A percentile compares a stretch with the other conserved stretches of the same genome.
These are phyloP conservation scores for Empis livida DNA, from an alignment of 2,888 invertebrate species.

Conservation along the genomic window DNA sequence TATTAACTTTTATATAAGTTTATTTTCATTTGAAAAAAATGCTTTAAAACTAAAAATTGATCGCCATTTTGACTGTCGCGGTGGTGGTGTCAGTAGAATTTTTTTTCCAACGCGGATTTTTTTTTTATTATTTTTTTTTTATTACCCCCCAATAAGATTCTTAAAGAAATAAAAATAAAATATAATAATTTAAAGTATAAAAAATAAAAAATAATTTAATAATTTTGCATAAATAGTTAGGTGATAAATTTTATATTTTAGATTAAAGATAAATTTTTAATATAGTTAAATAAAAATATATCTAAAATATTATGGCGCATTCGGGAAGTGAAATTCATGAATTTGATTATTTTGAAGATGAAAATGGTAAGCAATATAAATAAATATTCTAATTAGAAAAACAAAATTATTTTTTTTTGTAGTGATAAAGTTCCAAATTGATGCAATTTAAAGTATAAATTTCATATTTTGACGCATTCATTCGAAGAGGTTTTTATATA, in stretches of 20 bases:
- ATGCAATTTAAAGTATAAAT: too few relatives aligned
- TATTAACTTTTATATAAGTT: not conserved
- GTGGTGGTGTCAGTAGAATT: too few relatives aligned
- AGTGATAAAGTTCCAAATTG: too few relatives aligned
- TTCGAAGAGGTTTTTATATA: not conserved
- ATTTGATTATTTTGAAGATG: slow-evolving; percentile 32
- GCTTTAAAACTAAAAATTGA: slow-evolving; percentile 4
- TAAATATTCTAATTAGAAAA: slow-evolving; percentile 1
- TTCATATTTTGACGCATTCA: too few relatives aligned
- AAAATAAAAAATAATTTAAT: too few relatives aligned
- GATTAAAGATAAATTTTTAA: not conserved
- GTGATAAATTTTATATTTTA: too few relatives aligned
- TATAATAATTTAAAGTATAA: too few relatives aligned
- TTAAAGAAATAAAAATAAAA: too few relatives aligned
- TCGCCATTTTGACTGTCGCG: slow-evolving; percentile 11
- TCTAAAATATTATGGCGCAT: slow-evolving; percentile 14
- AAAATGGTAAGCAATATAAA: slow-evolving; percentile 26
- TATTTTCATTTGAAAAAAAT: slow-evolving; percentile 10
- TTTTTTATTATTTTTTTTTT: not conserved
- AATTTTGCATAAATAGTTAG: too few relatives aligned
- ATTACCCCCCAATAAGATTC: not conserved
- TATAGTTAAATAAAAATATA: not conserved
- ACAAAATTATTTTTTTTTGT: too few relatives aligned
- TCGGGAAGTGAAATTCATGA: slow-evolving; percentile 31
- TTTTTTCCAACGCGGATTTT: not conserved